phyloP scores from a whole-genome alignment of 2,797 vertebrate genomes.

The Galago senegalensis region DNA sequence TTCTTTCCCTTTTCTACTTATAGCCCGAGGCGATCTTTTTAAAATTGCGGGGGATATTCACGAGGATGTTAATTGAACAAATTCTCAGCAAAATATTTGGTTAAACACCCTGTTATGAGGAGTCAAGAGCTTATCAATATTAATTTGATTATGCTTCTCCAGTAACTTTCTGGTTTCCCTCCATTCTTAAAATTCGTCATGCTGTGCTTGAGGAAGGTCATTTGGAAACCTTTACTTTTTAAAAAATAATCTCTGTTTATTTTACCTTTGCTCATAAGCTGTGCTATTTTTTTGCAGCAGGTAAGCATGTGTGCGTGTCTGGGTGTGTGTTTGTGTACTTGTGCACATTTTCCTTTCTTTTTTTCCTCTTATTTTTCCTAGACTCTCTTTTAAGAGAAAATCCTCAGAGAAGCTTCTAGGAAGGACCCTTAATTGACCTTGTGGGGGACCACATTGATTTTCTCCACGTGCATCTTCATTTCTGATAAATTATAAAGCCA shows the following conservation, averaged over 20 bases:
- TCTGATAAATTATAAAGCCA: constrained; percentile 99
- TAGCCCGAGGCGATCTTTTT: constrained; percentile 68
- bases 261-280: constrained; percentile 80
- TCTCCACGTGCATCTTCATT: constrained; percentile 97
- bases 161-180: constrained; percentile 65
- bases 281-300: constrained; percentile 79
- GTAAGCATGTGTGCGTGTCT: background rate
- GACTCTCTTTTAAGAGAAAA: constrained; percentile 87
- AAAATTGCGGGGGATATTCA: constrained; percentile 30
- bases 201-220: constrained; percentile 60
- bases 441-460: constrained; percentile 96
- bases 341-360: background rate
- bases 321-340: background rate
- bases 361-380: constrained; percentile 60
- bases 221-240: constrained; percentile 66
- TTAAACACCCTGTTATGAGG: constrained; percentile 70
- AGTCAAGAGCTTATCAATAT: constrained; percentile 78
- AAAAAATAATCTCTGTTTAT: constrained; percentile 53
- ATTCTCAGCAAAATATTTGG: constrained; percentile 78
- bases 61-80: constrained; percentile 70
- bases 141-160: constrained; percentile 66
- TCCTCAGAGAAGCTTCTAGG: constrained; percentile 90
- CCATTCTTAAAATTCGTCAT: background rate
- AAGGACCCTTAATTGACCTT: constrained; percentile 97
- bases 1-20: constrained; percentile 71